Evolutionary conservation across 1,140 invertebrate genomes (phyloP).

Genomic region (Drosophila cardini): DNA sequence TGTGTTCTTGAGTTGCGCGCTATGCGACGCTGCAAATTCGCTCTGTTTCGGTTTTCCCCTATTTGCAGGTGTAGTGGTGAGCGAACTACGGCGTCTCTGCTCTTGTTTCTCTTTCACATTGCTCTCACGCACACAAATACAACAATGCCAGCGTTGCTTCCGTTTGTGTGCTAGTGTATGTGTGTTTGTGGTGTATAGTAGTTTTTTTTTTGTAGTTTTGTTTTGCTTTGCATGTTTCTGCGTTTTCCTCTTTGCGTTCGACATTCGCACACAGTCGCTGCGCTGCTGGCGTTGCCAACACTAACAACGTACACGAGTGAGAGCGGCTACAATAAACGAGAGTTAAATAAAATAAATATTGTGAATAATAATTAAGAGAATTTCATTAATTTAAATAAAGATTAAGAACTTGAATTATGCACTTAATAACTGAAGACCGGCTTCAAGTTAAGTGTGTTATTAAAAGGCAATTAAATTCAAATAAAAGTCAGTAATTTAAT

Average conservation of each 20-base stretch:
- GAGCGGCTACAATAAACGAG: slow-evolving; percentile 1
- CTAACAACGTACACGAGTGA: slow-evolving; percentile 31
- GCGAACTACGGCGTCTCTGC: slow-evolving; percentile 19
- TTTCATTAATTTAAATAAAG: not conserved
- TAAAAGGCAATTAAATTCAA: no score
- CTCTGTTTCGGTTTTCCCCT: slow-evolving; percentile 40
- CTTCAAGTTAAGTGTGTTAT: no score
- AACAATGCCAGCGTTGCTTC: slow-evolving; percentile 41
- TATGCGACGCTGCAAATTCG: slow-evolving; percentile 49
- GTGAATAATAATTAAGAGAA: not conserved
- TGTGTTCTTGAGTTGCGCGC: slow-evolving; percentile 30
- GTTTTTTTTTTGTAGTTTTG: slow-evolving; percentile 77
- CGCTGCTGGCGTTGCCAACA: slow-evolving; percentile 57
- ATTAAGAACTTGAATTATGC: not conserved
- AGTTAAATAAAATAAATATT: slow-evolving; percentile 6
- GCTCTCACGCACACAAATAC: slow-evolving; percentile 40
- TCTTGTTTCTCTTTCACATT: slow-evolving; percentile 30
- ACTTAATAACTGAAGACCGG: no score
- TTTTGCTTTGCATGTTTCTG: slow-evolving; percentile 79
- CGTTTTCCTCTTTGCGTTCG: slow-evolving; percentile 49
- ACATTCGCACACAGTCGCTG: slow-evolving; percentile 50
- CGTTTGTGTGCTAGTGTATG: slow-evolving; percentile 43
- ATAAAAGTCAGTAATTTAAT: not conserved
- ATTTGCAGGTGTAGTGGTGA: slow-evolving; percentile 72
- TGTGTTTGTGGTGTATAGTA: slow-evolving; percentile 55